Percentiles rank a stretch among this genome's conserved stretches.
phyloP scores from a whole-genome alignment of 2,888 invertebrate species.

The Agonum fuliginosum region DNA sequence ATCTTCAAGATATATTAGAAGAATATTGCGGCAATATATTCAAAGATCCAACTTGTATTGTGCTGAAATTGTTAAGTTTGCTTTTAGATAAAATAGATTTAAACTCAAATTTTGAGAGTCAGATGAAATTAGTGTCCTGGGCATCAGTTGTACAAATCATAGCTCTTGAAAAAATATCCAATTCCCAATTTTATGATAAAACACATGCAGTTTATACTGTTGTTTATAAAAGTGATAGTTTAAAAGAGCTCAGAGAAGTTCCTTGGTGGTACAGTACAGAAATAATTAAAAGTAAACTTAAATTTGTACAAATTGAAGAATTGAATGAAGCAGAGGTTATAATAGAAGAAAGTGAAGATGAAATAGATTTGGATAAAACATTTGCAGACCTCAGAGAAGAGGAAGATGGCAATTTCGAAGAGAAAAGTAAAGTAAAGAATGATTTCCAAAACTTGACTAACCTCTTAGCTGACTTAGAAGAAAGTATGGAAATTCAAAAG shows the following conservation, averaged over 20 bases:
- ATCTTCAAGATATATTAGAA: slow-evolving; percentile 73
- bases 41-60: slow-evolving; percentile 64
- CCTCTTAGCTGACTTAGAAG: slow-evolving; percentile 69
- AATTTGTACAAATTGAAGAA: slow-evolving; percentile 46
- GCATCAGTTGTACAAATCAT: slow-evolving; percentile 76
- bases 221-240: slow-evolving; percentile 76
- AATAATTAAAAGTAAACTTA: slow-evolving; percentile 72
- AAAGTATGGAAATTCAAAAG: slow-evolving; percentile 68
- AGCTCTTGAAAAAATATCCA: slow-evolving; percentile 75
- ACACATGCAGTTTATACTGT: slow-evolving; percentile 69
- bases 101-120: slow-evolving; percentile 71
- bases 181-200: slow-evolving; percentile 69
- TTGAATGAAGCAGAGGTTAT: slow-evolving; percentile 19
- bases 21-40: slow-evolving; percentile 75
- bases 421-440: slow-evolving; percentile 59
- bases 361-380: slow-evolving; percentile 53
- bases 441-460: slow-evolving; percentile 66
- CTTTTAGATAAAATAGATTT: slow-evolving; percentile 72
- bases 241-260: slow-evolving; percentile 75
- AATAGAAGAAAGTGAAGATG: slow-evolving; percentile 56
- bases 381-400: slow-evolving; percentile 52
- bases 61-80: slow-evolving; percentile 65
- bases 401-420: slow-evolving; percentile 63
- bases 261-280: slow-evolving; percentile 77
- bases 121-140: slow-evolving; percentile 68